Base-by-base conservation (phyloP, 2,797 vertebrate genomes). In the Morelia viridis region DNA sequence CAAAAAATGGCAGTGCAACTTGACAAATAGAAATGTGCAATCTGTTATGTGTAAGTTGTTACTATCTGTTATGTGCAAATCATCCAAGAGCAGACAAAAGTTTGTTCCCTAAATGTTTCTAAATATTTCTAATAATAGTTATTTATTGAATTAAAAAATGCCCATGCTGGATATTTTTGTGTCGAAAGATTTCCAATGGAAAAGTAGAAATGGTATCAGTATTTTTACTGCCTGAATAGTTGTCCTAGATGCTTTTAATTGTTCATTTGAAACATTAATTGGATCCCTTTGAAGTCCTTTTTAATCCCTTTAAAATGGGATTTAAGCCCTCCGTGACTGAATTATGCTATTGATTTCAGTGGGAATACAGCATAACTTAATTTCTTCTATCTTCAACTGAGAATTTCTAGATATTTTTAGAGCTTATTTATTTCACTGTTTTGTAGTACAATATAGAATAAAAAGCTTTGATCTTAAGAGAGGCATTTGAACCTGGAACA, bases 1-100 rank as follows among this genome's bases (percentile, higher is more conserved):
- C 76, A 57, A 65, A 92, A 93, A 94, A 91, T 31, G 91, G 64
- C 71, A 53, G 12, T 26, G 76, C 76, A 8, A 92, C 35, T 91
- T 7, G 7, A 58, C 5, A 85, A 91, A 94, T 95, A 58, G 62
- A 9, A 0, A 56, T 46, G 90, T 90, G 57, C 28, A 35, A 50
- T 58, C 92, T 53, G 53, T 57, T 62, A 28, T 31, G 4, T 60
- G 56, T 31, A 87, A 11, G 41, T 41, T 41, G 41, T 41, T 41
- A 41, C 41, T 41, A 50, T 58, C 92, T 53, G 53, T 57, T 62
- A 28, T 31, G 4, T 60, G 56, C 53, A 87, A 6, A 71, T 8
- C 24, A 53, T 87, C 46, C 19, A 64, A 90, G 5, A 9, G n/a
- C 80, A 5, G 57, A n/a, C 41, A 86, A 92, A 71, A 17, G 83